Evolutionary conservation across 2,797 vertebrate species (phyloP), one percentile per base, ranked within the genome.

Genomic region (Eidolon dupreanum): DNA sequence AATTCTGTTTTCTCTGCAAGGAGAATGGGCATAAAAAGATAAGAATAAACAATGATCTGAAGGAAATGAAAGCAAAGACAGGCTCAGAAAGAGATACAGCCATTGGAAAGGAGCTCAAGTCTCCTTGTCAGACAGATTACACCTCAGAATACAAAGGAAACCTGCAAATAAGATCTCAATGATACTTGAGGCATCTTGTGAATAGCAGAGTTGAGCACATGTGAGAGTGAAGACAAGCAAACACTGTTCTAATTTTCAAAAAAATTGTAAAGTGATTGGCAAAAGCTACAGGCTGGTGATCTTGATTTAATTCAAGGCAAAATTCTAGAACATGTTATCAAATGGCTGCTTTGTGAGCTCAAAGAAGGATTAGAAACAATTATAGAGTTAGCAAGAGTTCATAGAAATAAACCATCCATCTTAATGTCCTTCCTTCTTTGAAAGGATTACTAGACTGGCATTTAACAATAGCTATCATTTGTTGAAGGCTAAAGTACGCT

Each of bases 281-380:
- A 91, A 97, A 94, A 96, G 71, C 46, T 89, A 89, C n/a, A 96
- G 59, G n/a, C 61, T 82, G 74, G 66, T 73, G 61, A 92, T 91
- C 33, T 61, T 84, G 33, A 55, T 91, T 73, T 41, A 66, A 88
- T 75, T 84, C 87, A 96, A 90, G n/a, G 68, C 61, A 96, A 93
- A 96, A 89, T 90, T 96, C 93, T 88, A 95, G 90, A 96, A 90
- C 70, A 73, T n/a, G 43, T 63, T 93, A 94, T 96, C 94, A 95
- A 94, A 88, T n/a, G 20, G 59, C 78, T 88, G 55, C 61, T 97
- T 85, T 92, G 75, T 95, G 78, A 73, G 36, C 70, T 86, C 46
- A 46, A 73, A 63, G 93, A 41, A 83, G 53, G 59, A 77, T 66
- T 95, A 79, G 78, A 89, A 96, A 95, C 51, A 90, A 90, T 95